Conservation (phyloP, 2,888 invertebrate species). For the Drosophila borealis region DNA sequence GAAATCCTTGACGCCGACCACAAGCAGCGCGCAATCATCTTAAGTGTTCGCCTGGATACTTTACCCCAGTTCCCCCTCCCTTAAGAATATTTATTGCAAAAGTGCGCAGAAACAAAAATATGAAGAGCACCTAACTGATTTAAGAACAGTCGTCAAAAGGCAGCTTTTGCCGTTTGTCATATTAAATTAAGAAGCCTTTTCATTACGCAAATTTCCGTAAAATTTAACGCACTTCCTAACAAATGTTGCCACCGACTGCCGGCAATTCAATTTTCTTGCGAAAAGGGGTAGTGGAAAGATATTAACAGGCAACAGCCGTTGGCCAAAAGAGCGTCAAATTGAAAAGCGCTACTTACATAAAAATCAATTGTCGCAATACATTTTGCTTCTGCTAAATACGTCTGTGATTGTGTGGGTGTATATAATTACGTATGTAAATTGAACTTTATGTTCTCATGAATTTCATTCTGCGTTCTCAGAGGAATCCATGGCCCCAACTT, state of each 20-base stretch:
- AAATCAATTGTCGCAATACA: constrained; percentile 81
- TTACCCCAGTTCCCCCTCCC: too few species aligned
- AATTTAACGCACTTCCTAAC: constrained; percentile 46
- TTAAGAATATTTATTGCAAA: too few species aligned
- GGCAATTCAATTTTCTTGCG: constrained; percentile 14
- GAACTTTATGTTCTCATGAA: constrained; percentile 74
- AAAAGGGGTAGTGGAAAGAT: background rate
- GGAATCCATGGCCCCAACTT: too few species aligned
- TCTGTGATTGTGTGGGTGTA: background rate
- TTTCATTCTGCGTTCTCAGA: constrained; percentile 48
- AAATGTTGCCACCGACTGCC: constrained; percentile 66
- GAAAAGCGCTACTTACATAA: constrained; percentile 70
- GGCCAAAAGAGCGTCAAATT: constrained; percentile 36
- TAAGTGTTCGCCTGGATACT: too few species aligned
- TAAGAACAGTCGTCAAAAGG: too few species aligned
- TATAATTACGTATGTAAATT: constrained; percentile 78
- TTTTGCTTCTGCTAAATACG: constrained; percentile 28
- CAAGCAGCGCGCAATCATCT: too few species aligned
- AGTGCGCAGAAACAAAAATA: too few species aligned
- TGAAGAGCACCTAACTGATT: too few species aligned
- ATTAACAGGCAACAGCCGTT: constrained; percentile 32
- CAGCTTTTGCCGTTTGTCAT: too few species aligned
- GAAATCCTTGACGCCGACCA: too few species aligned
- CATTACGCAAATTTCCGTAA: constrained; percentile 6
- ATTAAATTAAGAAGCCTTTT: constrained; percentile 62